Evolutionary conservation across 2,113 vertebrate genomes (phyloP).

Genomic region (Xenopus borealis): DNA sequence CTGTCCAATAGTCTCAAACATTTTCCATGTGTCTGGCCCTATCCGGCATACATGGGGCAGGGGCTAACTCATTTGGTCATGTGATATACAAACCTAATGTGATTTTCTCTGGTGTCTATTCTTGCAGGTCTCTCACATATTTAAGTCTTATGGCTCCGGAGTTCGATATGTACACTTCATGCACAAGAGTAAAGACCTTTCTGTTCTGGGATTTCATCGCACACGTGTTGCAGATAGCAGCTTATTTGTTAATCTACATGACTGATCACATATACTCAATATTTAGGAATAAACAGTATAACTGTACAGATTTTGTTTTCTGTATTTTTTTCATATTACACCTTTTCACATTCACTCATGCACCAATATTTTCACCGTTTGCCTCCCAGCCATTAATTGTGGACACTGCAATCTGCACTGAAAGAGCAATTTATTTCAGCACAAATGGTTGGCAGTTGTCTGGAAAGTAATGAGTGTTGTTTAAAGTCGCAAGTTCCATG

Average conservation of each 20-base stretch:
- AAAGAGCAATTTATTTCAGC: neutral
- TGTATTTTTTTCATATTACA: neutral
- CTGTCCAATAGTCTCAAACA: too few species aligned
- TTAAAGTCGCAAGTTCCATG: neutral
- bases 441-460: neutral
- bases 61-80: too few species aligned
- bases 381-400: neutral
- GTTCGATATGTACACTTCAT: constrained; percentile 73
- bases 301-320: neutral
- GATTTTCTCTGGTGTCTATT: neutral
- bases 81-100: too few species aligned
- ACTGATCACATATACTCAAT: constrained; percentile 48
- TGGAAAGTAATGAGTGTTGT: neutral
- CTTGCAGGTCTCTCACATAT: constrained; percentile 58
- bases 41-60: too few species aligned
- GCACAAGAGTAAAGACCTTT: constrained; percentile 72
- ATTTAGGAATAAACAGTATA: neutral
- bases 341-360: neutral
- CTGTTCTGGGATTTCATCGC: constrained; percentile 57
- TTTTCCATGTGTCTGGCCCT: too few species aligned
- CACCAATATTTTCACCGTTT: neutral
- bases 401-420: neutral
- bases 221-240: constrained; percentile 70
- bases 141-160: constrained; percentile 52
- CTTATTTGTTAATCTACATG: constrained; percentile 61